Conservation (phyloP, 2,113 vertebrate species). For the Prietella phreatophila region DNA sequence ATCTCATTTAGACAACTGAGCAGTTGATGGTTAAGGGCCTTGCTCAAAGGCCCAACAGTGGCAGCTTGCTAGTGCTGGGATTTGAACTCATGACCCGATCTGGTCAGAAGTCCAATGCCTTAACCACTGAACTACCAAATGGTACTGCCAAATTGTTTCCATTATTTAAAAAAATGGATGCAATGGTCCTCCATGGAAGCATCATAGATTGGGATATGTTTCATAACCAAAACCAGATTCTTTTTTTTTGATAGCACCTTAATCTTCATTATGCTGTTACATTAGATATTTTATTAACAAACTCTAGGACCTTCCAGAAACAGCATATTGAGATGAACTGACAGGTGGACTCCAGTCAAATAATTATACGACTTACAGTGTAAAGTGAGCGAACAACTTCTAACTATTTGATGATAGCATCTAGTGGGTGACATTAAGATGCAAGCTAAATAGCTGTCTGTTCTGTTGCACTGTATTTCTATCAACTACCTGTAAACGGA, state of each 20-base stretch:
- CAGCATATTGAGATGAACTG: not conserved
- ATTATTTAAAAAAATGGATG: not conserved
- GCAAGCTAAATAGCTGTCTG: not conserved
- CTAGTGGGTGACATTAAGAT: not conserved
- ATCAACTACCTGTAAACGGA: not conserved
- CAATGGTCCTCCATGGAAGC: not conserved
- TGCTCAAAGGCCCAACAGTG: too few species aligned
- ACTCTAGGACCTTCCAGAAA: not conserved
- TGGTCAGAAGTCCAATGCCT: too few species aligned
- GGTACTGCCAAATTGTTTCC: not conserved
- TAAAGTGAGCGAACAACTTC: not conserved
- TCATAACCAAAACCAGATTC: not conserved
- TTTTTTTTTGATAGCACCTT: not conserved
- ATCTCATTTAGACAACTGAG: too few species aligned
- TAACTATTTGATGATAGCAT: not conserved
- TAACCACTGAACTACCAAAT: too few species aligned
- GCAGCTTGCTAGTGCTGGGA: too few species aligned
- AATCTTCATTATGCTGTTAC: not conserved
- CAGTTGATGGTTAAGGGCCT: too few species aligned
- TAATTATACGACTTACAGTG: not conserved
- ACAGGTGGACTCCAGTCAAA: not conserved
- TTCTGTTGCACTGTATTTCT: not conserved
- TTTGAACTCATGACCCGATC: too few species aligned
- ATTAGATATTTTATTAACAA: not conserved
- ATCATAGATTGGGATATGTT: not conserved